A percentile compares a stretch with the other conserved stretches of the same genome.
Conservation (phyloP, 2,888 invertebrate species). For the Strigamia maritima region DNA sequence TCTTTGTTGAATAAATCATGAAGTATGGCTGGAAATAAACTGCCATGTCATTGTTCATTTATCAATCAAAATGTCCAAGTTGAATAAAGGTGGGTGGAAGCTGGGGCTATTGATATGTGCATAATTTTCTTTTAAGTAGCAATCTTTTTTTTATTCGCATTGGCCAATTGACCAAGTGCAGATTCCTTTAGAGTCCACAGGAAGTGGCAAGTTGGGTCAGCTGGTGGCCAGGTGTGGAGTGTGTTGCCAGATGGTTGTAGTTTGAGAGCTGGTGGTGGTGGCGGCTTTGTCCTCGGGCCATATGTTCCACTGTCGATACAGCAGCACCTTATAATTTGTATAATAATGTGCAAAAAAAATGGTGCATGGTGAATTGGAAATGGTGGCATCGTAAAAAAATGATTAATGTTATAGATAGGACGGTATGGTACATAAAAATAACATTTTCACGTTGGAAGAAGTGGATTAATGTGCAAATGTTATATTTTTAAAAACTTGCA, state of each 20-base stretch:
- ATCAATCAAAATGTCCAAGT: constrained; percentile 17
- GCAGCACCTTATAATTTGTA: constrained; percentile 24
- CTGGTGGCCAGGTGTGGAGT: constrained; percentile 12
- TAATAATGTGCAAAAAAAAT: not conserved
- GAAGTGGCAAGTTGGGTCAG: constrained; percentile 26
- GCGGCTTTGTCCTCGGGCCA: constrained; percentile 7
- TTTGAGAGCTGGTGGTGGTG: not conserved
- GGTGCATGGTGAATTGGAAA: not conserved
- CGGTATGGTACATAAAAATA: not conserved
- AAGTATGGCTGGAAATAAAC: not conserved
- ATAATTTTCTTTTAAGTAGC: constrained; percentile 19
- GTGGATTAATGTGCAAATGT: too few species aligned
- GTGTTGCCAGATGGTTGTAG: constrained; percentile 1
- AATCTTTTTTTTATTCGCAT: not conserved
- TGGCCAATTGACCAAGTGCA: not conserved
- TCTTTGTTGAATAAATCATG: constrained; percentile 17
- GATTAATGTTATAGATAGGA: not conserved
- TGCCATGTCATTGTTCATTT: not conserved
- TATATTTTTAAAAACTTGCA: too few species aligned
- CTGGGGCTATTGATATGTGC: not conserved
- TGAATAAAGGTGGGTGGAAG: not conserved
- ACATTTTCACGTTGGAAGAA: not conserved
- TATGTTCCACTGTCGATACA: not conserved
- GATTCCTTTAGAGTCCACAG: constrained; percentile 30
- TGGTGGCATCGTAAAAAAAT: not conserved